Base-by-base conservation (phyloP, 1,140 invertebrate genomes). In the Atta texana region DNA sequence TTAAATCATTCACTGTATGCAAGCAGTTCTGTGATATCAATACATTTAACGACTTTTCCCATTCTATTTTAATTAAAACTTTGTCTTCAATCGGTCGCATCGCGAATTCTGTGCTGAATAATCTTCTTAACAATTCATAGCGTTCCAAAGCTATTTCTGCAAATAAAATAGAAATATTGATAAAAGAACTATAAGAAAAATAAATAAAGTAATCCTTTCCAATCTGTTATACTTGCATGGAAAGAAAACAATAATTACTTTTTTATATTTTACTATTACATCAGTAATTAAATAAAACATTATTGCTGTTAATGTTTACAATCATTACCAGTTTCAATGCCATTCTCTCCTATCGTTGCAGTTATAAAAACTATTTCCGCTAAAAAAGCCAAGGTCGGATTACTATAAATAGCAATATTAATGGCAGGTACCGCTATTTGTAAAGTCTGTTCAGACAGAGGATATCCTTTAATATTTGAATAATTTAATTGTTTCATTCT, bases 361-460 rank as follows among this genome's bases (percentile, higher is more conserved):
- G 82, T 87, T 87, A 94, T 84, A 53, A 96, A 92, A 0, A 97
- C 96, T 2, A 96, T 95, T 82, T 96, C 96, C 16, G 96, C 94
- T 16, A 97, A 87, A 94, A 96, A 97, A 90, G 97, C 96, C 64
- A 98, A 94, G 44, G 96, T 95, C 2, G 97, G 97, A 95, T 98
- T 98, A 16, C 97, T 95, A 92, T 98, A 98, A 85, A 97, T 94
- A 90, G 97, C 96, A 44, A 97, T 90, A 91, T 97, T 97, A 55
- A 98, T 95, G 59, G 97, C 95, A 0, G 97, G 96, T 28, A 98
- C 96, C 0, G 97, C 96, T 72, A 96, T 95, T 66, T 94, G 95
- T 96, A 98, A 97, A 5, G 96, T 97, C 85, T 96, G 93, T 5
- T 97, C 95, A 55, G 95, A 95, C 6, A 98, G 91, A 4, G 94